Conservation (phyloP, 2,888 invertebrate genomes). For the Lasioglossum pauxillum region DNA sequence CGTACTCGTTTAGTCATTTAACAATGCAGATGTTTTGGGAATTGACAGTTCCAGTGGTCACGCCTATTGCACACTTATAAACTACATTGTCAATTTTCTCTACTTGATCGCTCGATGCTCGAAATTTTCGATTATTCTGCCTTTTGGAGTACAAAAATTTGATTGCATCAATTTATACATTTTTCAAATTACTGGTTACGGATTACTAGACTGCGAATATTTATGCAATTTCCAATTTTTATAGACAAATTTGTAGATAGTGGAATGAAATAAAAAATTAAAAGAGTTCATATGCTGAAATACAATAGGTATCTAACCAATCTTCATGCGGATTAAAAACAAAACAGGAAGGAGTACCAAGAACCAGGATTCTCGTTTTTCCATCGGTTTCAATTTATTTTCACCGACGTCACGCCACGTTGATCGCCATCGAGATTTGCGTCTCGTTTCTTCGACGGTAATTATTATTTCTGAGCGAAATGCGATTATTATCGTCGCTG, state of each 20-base stretch:
- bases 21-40: not conserved
- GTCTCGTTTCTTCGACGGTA: not conserved
- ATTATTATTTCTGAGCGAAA: slow-evolving; percentile 36
- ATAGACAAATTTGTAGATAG: no score
- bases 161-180: not conserved
- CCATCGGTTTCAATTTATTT: slow-evolving; percentile 34
- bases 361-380: not conserved
- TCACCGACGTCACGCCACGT: slow-evolving; percentile 31
- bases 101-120: not conserved
- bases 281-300: no score
- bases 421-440: slow-evolving; percentile 14
- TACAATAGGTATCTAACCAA: not conserved
- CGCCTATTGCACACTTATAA: not conserved
- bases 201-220: no score
- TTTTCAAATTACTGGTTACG: no score
- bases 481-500: slow-evolving; percentile 28
- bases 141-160: no score
- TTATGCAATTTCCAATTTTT: no score
- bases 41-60: not conserved
- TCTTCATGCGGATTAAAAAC: not conserved
- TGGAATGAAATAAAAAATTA: no score
- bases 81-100: not conserved
- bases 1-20: not conserved
- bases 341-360: not conserved
- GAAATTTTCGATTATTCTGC: not conserved